phyloP scores from a whole-genome alignment of 2,888 invertebrate genomes.

The Athalia rosae region DNA sequence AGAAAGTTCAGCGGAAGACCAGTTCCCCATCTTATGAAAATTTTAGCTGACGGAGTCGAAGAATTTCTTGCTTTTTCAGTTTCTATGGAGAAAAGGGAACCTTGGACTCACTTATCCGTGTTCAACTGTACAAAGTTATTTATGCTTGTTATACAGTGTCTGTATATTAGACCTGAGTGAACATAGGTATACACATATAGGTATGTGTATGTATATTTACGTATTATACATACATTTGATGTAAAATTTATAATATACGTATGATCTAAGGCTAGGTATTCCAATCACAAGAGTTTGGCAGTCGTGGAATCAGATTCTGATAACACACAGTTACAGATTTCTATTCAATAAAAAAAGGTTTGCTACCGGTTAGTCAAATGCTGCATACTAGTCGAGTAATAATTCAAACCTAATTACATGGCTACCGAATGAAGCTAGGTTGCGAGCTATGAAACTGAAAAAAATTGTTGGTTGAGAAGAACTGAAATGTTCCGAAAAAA shows the following conservation, averaged over 20 bases:
- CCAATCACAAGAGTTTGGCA: conserved; percentile 46
- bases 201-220: conserved; percentile 24
- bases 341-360: background rate
- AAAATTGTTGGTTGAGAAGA: background rate
- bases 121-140: no score
- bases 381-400: no score
- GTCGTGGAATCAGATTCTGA: conserved; percentile 43
- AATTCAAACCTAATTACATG: no score
- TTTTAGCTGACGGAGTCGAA: no score
- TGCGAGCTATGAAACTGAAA: background rate
- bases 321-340: conserved; percentile 15
- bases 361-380: no score
- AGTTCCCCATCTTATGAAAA: no score
- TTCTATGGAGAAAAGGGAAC: no score
- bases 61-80: no score
- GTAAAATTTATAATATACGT: conserved; percentile 28
- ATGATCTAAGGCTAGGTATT: conserved; percentile 40
- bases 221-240: background rate
- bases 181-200: conserved; percentile 21
- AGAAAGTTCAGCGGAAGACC: no score
- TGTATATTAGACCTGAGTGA: conserved; percentile 27
- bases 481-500: background rate
- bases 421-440: no score
- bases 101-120: no score
- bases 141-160: background rate